Percentiles rank a stretch among this genome's conserved stretches.
Conservation (phyloP, 2,797 vertebrate species). For the Buphagus erythrorhynchus region DNA sequence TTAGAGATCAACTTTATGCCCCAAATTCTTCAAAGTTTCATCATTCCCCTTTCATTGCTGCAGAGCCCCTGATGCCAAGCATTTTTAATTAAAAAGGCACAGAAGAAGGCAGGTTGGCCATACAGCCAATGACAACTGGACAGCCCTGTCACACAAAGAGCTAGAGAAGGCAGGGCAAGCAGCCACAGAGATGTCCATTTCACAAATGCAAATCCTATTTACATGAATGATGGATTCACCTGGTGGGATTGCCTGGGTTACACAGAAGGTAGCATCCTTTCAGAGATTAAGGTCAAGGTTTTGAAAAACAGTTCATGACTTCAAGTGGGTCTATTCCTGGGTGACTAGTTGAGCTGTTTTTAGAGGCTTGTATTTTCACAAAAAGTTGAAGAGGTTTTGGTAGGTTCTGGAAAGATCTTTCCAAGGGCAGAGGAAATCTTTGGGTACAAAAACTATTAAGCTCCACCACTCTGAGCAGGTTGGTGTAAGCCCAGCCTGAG, state of each 20-base stretch:
- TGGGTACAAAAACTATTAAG: neutral
- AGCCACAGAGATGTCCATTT: too few relatives aligned
- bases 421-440: neutral
- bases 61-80: too few relatives aligned
- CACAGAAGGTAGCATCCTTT: neutral
- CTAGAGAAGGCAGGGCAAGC: too few relatives aligned
- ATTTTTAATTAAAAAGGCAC: too few relatives aligned
- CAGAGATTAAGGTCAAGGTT: neutral
- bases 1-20: too few relatives aligned
- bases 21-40: too few relatives aligned
- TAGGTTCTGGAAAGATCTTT: neutral
- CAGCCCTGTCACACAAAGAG: too few relatives aligned
- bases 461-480: neutral
- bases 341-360: neutral
- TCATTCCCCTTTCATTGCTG: too few relatives aligned
- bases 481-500: neutral
- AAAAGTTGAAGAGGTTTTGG: neutral
- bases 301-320: neutral
- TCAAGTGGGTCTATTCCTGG: neutral
- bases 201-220: too few relatives aligned
- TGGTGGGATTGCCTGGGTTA: neutral
- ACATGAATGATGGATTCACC: too few relatives aligned
- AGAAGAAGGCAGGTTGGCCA: too few relatives aligned
- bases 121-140: too few relatives aligned
- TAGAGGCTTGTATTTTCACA: neutral